Base-by-base conservation (phyloP, 2,888 invertebrate genomes). In the Phania funesta region DNA sequence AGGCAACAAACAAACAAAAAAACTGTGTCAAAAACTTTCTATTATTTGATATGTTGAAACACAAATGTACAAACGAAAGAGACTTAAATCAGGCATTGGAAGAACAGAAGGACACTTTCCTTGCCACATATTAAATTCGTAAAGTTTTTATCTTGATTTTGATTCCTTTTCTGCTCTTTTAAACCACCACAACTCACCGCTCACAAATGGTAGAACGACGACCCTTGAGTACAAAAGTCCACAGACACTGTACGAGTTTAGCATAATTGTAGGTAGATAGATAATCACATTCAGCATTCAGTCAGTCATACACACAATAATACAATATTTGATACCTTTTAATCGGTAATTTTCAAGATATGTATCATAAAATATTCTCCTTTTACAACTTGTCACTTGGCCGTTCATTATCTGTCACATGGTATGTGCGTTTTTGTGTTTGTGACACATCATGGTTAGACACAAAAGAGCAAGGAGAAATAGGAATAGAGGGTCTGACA, bases 341-440 rank as follows among this genome's bases (percentile, higher is more conserved):
- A 78, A 71, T 71, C 78, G 64, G 22, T 46, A 56, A 32, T 50
- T 71, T 78, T 65, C 24, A 64, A 64, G 78, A 71, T 71, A 18
- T 46, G 46, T 56, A 78, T 78, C 56, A 41, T 9, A 32, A 65
- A 50, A 48, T 56, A 11, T 44, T 18, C 26, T 68, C 41, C 54
- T 70, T 41, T 54, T 56, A 64, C 41, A 78, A 71, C 78, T 56
- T 71, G 78, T 71, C 71, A 65, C 56, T 56, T 71, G 65, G 22
- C 22, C 71, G 54, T 64, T 48, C 41, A 71, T 78, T 65, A 70
- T 46, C 64, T 78, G 71, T 71, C 78, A 78, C 58, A 65, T 24
- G 44, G 4, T n/a, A 16, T 41, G 18, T 29, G 9, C 24, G 9
- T 18, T 58, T 41, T 54, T 65, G 54, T 56, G 22, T 58, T 41